phyloP scores from a whole-genome alignment of 2,113 vertebrate genomes.

The Brienomyrus longianalis region DNA sequence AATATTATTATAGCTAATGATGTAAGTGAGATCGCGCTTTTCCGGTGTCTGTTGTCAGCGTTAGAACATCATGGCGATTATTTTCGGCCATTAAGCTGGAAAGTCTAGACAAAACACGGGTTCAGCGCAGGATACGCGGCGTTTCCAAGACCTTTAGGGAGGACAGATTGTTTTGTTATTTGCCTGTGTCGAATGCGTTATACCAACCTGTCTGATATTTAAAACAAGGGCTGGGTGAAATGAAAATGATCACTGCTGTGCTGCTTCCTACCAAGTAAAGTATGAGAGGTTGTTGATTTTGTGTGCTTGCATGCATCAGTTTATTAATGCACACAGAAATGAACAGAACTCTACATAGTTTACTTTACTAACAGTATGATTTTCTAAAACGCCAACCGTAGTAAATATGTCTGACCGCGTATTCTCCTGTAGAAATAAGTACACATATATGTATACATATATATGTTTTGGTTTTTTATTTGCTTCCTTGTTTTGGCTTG shows the following conservation, averaged over 20 bases:
- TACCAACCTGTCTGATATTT: not conserved
- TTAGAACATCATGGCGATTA: conserved; percentile 13
- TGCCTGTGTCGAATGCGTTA: not conserved
- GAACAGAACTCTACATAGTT: not conserved
- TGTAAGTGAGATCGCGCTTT: not conserved
- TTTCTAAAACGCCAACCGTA: not conserved
- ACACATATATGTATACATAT: not conserved
- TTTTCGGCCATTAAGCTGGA: conserved; percentile 12
- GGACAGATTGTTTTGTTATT: not conserved
- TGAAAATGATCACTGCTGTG: not conserved
- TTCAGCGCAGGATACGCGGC: not conserved
- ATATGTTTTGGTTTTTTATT: not conserved
- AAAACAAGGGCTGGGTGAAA: not conserved
- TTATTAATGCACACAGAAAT: not conserved
- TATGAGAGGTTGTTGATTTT: not conserved
- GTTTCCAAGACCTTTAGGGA: not conserved
- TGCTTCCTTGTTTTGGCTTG: not conserved
- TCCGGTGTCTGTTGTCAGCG: not conserved
- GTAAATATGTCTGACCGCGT: not conserved
- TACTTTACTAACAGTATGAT: not conserved
- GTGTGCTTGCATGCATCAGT: not conserved
- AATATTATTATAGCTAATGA: not conserved
- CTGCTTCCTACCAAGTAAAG: not conserved
- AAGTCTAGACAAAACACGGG: conserved; percentile 11
- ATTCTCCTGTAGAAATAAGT: not conserved